Evolutionary conservation across 1,140 invertebrate genomes (phyloP).

Genomic region (Polyergus mexicanus): DNA sequence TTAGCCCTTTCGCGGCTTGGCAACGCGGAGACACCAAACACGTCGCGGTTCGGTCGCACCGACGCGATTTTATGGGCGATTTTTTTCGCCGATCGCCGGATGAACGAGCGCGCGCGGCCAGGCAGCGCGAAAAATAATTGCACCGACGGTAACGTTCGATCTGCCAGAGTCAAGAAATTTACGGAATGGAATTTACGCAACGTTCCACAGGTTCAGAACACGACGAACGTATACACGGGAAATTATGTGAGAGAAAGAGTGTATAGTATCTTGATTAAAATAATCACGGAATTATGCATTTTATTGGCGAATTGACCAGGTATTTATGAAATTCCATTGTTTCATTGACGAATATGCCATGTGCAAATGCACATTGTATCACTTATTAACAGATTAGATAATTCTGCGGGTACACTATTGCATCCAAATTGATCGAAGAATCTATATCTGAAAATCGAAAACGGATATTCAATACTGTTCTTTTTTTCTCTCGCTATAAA

Average conservation of each 20-base stretch:
- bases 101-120: slow-evolving; percentile 22
- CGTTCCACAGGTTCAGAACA: slow-evolving; percentile 24
- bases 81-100: not conserved
- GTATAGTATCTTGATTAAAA: slow-evolving; percentile 26
- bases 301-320: slow-evolving; percentile 25
- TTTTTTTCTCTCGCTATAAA: not conserved
- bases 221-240: not conserved
- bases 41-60: not conserved
- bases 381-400: slow-evolving; percentile 27
- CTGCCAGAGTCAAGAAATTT: slow-evolving; percentile 46
- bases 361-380: not conserved
- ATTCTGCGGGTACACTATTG: not conserved
- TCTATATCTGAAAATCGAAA: not conserved
- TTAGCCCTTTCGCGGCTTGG: slow-evolving; percentile 25
- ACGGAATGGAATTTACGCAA: slow-evolving; percentile 52
- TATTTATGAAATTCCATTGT: slow-evolving; percentile 45
- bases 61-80: slow-evolving; percentile 26
- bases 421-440: slow-evolving; percentile 3
- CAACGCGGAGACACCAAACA: not conserved
- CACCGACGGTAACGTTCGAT: slow-evolving; percentile 35
- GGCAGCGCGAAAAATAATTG: slow-evolving; percentile 47
- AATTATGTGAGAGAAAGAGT: slow-evolving; percentile 22
- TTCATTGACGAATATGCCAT: not conserved
- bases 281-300: slow-evolving; percentile 30
- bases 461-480: not conserved